These are phyloP conservation scores for Hemicentrotus pulcherrimus DNA, from an alignment of 35 echinoderm and acorn worm species.

Conservation along the genomic window DNA sequence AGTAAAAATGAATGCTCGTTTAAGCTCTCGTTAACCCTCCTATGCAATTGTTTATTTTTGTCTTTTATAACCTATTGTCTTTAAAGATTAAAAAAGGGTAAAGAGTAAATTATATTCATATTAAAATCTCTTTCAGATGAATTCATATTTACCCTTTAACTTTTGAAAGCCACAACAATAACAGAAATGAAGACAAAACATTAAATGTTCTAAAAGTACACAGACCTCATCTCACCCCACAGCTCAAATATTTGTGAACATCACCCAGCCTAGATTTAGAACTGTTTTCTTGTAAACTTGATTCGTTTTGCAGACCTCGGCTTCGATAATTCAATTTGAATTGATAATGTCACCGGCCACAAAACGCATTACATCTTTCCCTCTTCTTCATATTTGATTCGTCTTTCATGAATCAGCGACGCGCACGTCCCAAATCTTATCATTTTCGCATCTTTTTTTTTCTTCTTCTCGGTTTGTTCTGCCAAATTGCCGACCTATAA, in stretches of 20 bases:
- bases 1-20: no score
- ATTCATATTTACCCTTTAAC: not conserved
- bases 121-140: not conserved
- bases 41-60: no score
- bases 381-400: constrained; percentile 19
- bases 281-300: not conserved
- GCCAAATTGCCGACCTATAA: not conserved
- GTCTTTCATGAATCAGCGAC: not conserved
- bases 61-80: no score
- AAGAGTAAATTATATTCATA: not conserved
- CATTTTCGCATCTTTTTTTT: not conserved
- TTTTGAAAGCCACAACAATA: not conserved
- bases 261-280: not conserved
- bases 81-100: no score
- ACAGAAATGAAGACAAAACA: not conserved
- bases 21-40: no score
- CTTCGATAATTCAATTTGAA: constrained; percentile 13
- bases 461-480: not conserved
- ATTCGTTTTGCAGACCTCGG: not conserved
- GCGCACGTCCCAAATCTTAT: constrained; percentile 2
- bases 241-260: not conserved
- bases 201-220: not conserved
- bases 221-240: not conserved
- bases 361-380: constrained; percentile 12
- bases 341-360: constrained; percentile 9